phyloP scores from a whole-genome alignment of 2,113 vertebrate genomes.

The Sapajus apella region DNA sequence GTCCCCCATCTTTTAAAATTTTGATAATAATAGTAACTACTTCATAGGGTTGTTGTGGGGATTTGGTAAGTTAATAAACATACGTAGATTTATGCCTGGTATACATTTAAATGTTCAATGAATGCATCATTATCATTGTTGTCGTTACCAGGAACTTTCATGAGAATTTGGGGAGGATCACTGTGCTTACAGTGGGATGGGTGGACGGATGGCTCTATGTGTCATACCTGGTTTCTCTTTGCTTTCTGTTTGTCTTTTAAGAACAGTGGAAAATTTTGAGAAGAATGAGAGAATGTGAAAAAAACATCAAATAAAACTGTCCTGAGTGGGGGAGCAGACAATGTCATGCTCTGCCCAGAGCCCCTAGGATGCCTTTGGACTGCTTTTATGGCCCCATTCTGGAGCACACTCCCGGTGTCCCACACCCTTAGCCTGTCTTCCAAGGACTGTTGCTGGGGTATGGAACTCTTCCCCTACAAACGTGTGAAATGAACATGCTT shows the following conservation, averaged over 20 bases:
- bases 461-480: neutral
- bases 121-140: neutral
- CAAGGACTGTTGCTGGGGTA: neutral
- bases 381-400: neutral
- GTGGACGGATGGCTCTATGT: neutral
- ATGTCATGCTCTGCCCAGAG: neutral
- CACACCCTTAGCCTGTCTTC: neutral
- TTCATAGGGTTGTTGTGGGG: neutral
- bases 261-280: neutral
- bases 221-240: neutral
- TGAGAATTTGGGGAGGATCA: neutral
- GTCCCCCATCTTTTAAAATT: neutral
- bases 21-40: neutral
- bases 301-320: neutral
- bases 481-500: neutral
- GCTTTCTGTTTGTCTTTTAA: constrained; percentile 1
- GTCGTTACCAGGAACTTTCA: neutral
- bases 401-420: neutral
- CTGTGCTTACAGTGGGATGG: neutral
- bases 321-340: neutral
- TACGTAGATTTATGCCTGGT: neutral
- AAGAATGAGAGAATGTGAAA: neutral
- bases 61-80: neutral
- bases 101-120: neutral
- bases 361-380: neutral